phyloP scores from a whole-genome alignment of 2,888 invertebrate species.

The Pyrochroa serraticornis region DNA sequence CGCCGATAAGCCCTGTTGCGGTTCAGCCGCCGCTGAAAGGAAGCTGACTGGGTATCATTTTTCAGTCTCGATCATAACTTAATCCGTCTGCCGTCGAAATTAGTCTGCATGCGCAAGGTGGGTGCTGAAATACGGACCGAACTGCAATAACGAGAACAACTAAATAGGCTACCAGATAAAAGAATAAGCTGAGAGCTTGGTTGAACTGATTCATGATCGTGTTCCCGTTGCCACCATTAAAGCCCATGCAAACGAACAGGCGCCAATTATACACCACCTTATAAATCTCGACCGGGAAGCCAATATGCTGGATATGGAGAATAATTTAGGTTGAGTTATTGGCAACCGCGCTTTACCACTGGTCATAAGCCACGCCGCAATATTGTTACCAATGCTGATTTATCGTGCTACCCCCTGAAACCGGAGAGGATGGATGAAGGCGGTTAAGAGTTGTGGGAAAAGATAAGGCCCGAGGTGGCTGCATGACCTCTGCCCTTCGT shows the following conservation, averaged over 20 bases:
- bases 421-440: too few relatives aligned
- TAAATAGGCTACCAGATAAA: conserved; percentile 53
- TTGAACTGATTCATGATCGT: conserved; percentile 52
- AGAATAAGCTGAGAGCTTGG: conserved; percentile 48
- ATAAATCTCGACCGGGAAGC: conserved; percentile 44
- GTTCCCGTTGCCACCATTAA: conserved; percentile 51
- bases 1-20: background rate
- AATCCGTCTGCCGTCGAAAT: conserved; percentile 34
- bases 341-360: conserved; percentile 23
- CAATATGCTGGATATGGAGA: conserved; percentile 30
- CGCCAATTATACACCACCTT: conserved; percentile 54
- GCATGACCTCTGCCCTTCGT: conserved; percentile 39
- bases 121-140: conserved; percentile 38
- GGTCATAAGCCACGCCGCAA: background rate
- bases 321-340: conserved; percentile 40
- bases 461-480: conserved; percentile 21
- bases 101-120: conserved; percentile 40
- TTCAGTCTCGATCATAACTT: conserved; percentile 27
- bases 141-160: conserved; percentile 48
- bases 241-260: conserved; percentile 51
- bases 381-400: too few relatives aligned
- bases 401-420: too few relatives aligned
- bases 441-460: too few relatives aligned
- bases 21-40: background rate
- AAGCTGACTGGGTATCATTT: conserved; percentile 25